Percentiles rank a stretch among this genome's conserved stretches.
Conservation (phyloP, 2,888 invertebrate species). For the Odiellus spinosus region DNA sequence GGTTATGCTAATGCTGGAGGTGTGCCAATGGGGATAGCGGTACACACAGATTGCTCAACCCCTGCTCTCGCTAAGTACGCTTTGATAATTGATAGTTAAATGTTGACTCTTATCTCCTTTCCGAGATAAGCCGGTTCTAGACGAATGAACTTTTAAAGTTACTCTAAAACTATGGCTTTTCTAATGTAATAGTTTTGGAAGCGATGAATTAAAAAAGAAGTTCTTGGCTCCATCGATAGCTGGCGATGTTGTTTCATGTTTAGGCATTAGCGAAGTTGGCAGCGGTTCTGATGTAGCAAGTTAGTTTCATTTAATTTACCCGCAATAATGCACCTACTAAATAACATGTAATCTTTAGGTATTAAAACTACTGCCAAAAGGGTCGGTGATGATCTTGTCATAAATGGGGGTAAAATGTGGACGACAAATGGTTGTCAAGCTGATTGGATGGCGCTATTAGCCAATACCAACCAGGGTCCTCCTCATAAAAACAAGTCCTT, state of each 20-base stretch:
- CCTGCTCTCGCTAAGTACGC: conserved; percentile 34
- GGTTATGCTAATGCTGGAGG: conserved; percentile 37
- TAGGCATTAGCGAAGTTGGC: conserved; percentile 35
- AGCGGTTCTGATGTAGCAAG: conserved; percentile 36
- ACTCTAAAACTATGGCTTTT: too few species aligned
- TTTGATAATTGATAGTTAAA: neutral
- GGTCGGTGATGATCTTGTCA: conserved; percentile 34
- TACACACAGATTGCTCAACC: conserved; percentile 40
- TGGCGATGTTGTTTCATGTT: conserved; percentile 33
- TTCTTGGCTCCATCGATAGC: conserved; percentile 33
- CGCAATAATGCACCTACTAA: neutral
- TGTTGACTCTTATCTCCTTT: too few species aligned
- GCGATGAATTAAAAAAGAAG: conserved; percentile 31
- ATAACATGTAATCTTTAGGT: conserved; percentile 23
- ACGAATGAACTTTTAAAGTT: too few species aligned
- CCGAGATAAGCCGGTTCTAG: too few species aligned
- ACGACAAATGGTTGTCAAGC: conserved; percentile 40
- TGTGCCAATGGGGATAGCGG: conserved; percentile 33
- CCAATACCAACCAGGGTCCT: conserved; percentile 34
- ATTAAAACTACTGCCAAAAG: conserved; percentile 35
- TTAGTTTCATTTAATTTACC: conserved; percentile 20
- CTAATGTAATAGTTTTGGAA: conserved; percentile 24
- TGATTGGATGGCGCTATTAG: conserved; percentile 41
- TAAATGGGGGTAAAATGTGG: conserved; percentile 43
- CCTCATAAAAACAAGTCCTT: conserved; percentile 38